Percentiles rank a stretch among this genome's conserved stretches.
These are phyloP conservation scores for Habroteleia sp. DNA, from an alignment of 2,888 invertebrate species.

Conservation along the genomic window DNA sequence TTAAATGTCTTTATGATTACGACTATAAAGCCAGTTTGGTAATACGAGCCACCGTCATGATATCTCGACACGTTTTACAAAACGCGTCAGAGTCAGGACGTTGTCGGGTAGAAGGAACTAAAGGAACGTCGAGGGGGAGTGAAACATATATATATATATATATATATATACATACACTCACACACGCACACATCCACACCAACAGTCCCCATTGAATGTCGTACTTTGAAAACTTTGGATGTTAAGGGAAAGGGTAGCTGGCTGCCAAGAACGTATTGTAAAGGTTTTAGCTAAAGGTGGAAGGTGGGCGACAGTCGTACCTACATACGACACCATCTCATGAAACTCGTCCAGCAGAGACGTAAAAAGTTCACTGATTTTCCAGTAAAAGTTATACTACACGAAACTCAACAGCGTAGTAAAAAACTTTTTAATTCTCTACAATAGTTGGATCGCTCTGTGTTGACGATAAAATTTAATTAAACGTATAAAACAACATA, in stretches of 20 bases:
- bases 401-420: constrained; percentile 17
- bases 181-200: constrained; percentile 63
- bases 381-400: constrained; percentile 38
- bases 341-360: constrained; percentile 45
- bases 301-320: constrained; percentile 66
- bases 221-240: constrained; percentile 81
- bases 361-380: constrained; percentile 50
- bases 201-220: constrained; percentile 77
- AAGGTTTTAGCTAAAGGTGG: constrained; percentile 69
- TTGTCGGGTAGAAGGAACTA: constrained; percentile 64
- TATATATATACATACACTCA: constrained; percentile 64
- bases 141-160: constrained; percentile 53
- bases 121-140: constrained; percentile 63
- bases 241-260: constrained; percentile 80
- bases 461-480: constrained; percentile 25
- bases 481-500: constrained; percentile 29
- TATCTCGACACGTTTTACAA: constrained; percentile 71
- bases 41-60: constrained; percentile 49
- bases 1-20: constrained; percentile 38
- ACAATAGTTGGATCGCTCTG: constrained; percentile 21
- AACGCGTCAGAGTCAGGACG: constrained; percentile 70
- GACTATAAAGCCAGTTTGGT: constrained; percentile 60
- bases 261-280: constrained; percentile 79
- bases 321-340: constrained; percentile 49
- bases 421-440: constrained; percentile 51